Base-by-base conservation (phyloP, 1,140 invertebrate species). In the roundworm (Caenorhabditis elegans) region DNA sequence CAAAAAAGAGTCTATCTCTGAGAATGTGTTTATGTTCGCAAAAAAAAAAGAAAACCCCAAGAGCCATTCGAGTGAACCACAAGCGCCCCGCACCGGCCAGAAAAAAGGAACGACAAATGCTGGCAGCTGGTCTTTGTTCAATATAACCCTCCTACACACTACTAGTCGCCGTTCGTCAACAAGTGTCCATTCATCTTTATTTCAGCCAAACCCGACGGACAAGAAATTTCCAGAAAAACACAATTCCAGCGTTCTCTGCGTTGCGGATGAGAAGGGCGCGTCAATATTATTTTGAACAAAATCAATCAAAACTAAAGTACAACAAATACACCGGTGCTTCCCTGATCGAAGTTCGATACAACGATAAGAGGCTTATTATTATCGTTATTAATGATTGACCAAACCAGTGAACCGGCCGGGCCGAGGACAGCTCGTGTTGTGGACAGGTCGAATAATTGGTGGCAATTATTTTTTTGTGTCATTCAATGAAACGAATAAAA, bases 1-100 rank as follows among this genome's bases (percentile, higher is more conserved):
- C 31, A 10, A 70, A 39, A 39, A 70, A 19, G 8, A n/a, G 31
- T 13, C 3, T 22, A 6, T 28, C 51, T 8, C 24, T 39, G 39
- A 39, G 34, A 70, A 70, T 70, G 60, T 70, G 60, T 70, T 70
- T 70, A 70, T 70, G 60, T 70, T 70, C 60, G 28, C 17, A 53
- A 53, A 53, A 17, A 48, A 17, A 48, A 48, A 48, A 24, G 60
- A 70, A 70, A 36, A 17, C 34, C 34, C 34, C 60, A 39, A 70
- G 60, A 39, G 60, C 34, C 60, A 70, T 70, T 70, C 60, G 60
- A 70, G 60, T 39, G 34, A 70, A 70, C 60, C 60, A 39, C 60
- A 39, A 39, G 34, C 26, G n/a, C n/a, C n/a, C n/a, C n/a, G n/a
- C n/a, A n/a, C n/a, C n/a, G 31, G 2, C 53, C 53, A 70, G n/a